Base-by-base conservation (phyloP, 2,888 invertebrate species). In the Cinara cedri region DNA sequence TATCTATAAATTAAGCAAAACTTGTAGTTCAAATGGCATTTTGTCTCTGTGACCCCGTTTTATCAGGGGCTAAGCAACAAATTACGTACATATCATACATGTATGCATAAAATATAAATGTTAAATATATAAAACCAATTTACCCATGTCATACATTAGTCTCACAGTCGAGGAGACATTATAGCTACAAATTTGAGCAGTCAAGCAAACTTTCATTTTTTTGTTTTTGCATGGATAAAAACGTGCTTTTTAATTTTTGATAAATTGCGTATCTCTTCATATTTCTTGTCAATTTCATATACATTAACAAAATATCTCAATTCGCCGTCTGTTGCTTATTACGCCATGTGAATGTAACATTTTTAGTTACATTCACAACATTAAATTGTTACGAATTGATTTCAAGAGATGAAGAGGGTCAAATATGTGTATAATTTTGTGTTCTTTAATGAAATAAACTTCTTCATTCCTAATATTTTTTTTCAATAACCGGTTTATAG, bases 101-200 rank as follows among this genome's bases (percentile, higher is more conserved):
- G 14, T 57, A 21, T 21, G 21, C 2, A 55, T 19, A 19, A 21
- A 57, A 24, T 57, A 44, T 44, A 49, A 10, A 10, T 14, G 2
- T 14, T 49, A 14, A 13, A 49, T 57, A 24, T 24, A 57, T 57
- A 14, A n/a, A 13, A 24, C 24, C 24, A 26, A 14, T 24, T 57
- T 57, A 26, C 62, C 62, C 26, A 62, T 21, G 19, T 62, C 62
- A 62, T 34, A 62, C 62, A 62, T 62, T 34, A 62, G n/a, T 62
- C 19, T 62, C 62, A 34, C 34, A 34, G 62, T 62, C 34, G 62
- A 62, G 8, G 62, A 26, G 10, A 62, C 62, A 13, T 19, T 62
- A 62, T 62, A n/a, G 16, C 34, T 34, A 62, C 26, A 62, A 16
- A 19, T 62, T 62, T 62, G 62, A 62, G 62, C 19, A 1, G 62